A percentile compares a stretch with the other conserved stretches of the same genome.
These are phyloP conservation scores for Macrobrachium nipponense DNA, from an alignment of 1,140 invertebrate genomes.

Conservation along the genomic window DNA sequence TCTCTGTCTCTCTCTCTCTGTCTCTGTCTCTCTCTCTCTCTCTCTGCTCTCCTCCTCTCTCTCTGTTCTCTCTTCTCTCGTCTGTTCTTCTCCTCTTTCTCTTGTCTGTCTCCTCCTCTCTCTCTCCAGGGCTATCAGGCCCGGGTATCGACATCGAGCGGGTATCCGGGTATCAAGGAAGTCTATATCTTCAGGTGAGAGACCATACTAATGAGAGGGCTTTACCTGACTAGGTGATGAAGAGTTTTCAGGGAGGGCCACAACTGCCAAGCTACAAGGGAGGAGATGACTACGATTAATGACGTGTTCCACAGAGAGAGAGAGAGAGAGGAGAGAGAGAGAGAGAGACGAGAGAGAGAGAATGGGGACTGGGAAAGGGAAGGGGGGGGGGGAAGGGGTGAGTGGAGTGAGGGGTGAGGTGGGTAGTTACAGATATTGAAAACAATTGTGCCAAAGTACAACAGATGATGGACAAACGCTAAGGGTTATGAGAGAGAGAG, in stretches of 20 bases:
- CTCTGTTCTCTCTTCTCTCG: too few relatives aligned
- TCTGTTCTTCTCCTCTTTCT: too few relatives aligned
- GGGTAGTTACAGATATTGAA: too few relatives aligned
- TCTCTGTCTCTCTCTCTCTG: too few relatives aligned
- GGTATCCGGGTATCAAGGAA: background rate
- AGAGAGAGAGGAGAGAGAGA: constrained; percentile 13
- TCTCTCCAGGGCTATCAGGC: background rate
- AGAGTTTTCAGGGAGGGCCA: background rate
- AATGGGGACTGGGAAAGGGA: background rate
- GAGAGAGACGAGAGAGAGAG: background rate
- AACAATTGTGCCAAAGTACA: too few relatives aligned
- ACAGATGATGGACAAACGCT: too few relatives aligned
- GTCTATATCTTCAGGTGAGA: background rate
- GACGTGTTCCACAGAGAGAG: background rate
- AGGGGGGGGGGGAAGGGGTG: too few relatives aligned
- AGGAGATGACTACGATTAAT: background rate
- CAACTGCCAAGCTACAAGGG: background rate
- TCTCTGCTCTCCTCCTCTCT: too few relatives aligned
- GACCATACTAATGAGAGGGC: background rate
- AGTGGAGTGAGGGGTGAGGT: too few relatives aligned
- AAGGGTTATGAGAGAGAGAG: too few relatives aligned
- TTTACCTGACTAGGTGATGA: background rate
- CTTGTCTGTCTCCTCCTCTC: too few relatives aligned
- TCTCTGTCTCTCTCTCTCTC: too few relatives aligned
- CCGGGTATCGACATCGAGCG: background rate